Evolutionary conservation across 2,113 vertebrate genomes (phyloP).

Genomic region (Leptocoma aspasia): DNA sequence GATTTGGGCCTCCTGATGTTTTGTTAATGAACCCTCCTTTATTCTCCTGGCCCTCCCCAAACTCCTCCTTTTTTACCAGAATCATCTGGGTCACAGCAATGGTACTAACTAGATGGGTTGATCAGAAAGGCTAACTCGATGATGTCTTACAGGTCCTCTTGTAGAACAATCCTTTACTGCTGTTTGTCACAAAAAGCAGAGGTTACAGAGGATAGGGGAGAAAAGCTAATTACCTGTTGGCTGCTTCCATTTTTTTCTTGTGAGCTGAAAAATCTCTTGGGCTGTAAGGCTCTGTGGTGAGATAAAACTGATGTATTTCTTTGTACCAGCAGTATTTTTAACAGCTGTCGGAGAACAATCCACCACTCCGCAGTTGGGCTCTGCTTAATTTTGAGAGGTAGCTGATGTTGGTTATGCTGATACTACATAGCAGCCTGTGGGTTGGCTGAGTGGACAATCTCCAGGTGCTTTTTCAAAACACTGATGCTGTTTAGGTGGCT

Average conservation of each 20-base stretch:
- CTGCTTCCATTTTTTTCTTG: not conserved
- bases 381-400: not conserved
- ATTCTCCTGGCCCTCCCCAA: not conserved
- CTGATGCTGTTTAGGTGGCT: not conserved
- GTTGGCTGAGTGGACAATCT: not conserved
- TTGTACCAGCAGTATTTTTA: not conserved
- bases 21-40: not conserved
- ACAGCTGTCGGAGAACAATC: not conserved
- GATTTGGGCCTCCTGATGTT: not conserved
- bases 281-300: not conserved
- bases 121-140: not conserved
- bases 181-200: not conserved
- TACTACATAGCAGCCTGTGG: fast-evolving
- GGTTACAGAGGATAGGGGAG: not conserved
- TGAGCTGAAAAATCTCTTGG: not conserved
- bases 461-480: not conserved
- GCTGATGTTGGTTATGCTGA: not conserved
- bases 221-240: not conserved
- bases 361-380: not conserved
- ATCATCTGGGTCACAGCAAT: not conserved
- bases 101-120: not conserved
- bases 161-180: not conserved
- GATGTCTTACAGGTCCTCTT: not conserved
- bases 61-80: not conserved
- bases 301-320: not conserved